These are phyloP conservation scores for Physeter macrocephalus DNA, from an alignment of 2,113 vertebrate genomes.

Conservation along the genomic window DNA sequence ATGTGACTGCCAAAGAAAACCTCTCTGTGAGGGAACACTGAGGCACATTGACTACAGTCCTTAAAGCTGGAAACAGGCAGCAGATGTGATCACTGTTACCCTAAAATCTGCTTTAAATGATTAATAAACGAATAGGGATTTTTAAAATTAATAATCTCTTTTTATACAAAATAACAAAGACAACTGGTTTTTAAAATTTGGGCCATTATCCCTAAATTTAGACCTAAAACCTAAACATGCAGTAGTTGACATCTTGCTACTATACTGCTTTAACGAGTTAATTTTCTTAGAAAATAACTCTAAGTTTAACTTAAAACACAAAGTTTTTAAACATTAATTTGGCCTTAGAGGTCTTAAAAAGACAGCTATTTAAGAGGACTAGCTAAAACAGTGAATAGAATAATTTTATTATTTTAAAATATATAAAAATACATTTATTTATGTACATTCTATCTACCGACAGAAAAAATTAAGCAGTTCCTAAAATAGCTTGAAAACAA, in stretches of 20 bases:
- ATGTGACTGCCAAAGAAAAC: neutral
- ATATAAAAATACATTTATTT: neutral
- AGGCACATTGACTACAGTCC: neutral
- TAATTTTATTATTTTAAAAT: neutral
- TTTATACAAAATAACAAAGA: neutral
- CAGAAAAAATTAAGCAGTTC: neutral
- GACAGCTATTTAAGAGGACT: neutral
- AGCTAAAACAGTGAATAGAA: neutral
- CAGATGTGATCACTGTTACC: neutral
- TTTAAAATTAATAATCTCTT: neutral
- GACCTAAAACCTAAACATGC: neutral
- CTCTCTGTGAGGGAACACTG: neutral
- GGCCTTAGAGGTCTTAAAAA: neutral
- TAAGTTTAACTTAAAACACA: neutral
- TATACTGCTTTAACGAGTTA: neutral
- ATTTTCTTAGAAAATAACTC: neutral
- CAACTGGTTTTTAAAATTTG: neutral
- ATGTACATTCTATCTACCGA: neutral
- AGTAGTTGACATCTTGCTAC: neutral
- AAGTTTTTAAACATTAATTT: neutral
- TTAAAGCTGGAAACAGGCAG: neutral
- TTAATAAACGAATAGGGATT: neutral
- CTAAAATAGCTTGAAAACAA: neutral
- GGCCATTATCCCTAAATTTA: neutral
- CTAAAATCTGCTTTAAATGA: neutral